Percentiles rank a stretch among this genome's conserved stretches.
Evolutionary conservation across 2,888 invertebrate genomes (phyloP).

Genomic region (Ormyrus nitidulus): DNA sequence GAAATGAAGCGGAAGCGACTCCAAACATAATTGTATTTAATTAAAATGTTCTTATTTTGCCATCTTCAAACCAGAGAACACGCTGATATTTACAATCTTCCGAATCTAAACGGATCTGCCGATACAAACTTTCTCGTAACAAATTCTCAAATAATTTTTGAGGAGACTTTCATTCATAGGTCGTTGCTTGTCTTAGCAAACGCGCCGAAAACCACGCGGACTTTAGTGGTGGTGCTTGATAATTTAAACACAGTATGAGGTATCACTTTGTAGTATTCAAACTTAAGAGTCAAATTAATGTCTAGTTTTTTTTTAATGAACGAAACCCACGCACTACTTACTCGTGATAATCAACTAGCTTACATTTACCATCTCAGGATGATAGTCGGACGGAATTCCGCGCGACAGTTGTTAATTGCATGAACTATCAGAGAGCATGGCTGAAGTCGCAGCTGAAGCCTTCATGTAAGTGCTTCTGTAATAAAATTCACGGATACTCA

Average conservation of each 20-base stretch:
- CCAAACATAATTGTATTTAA: constrained; percentile 56
- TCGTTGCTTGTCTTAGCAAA: constrained; percentile 19
- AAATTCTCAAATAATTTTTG: not conserved
- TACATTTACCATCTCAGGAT: constrained; percentile 15
- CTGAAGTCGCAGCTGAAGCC: not conserved
- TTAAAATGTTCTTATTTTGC: constrained; percentile 18
- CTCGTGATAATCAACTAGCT: constrained; percentile 42
- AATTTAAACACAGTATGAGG: constrained; percentile 27
- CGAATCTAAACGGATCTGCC: constrained; percentile 33
- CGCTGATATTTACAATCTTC: constrained; percentile 51
- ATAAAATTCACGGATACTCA: not conserved
- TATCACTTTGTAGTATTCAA: constrained; percentile 12
- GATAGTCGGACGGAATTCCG: constrained; percentile 30
- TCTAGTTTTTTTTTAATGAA: constrained; percentile 44
- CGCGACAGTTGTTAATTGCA: not conserved
- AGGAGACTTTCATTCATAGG: not conserved
- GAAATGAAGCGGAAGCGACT: constrained; percentile 48
- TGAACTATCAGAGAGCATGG: not conserved
- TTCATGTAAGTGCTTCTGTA: not conserved
- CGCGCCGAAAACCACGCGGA: not conserved
- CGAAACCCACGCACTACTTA: constrained; percentile 43
- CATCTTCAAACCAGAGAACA: constrained; percentile 46
- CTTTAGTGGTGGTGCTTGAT: not conserved
- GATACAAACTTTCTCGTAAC: not conserved
- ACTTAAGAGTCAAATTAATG: constrained; percentile 20